Conservation (phyloP, 2,888 invertebrate species). For the Ectemnius cavifrons region DNA sequence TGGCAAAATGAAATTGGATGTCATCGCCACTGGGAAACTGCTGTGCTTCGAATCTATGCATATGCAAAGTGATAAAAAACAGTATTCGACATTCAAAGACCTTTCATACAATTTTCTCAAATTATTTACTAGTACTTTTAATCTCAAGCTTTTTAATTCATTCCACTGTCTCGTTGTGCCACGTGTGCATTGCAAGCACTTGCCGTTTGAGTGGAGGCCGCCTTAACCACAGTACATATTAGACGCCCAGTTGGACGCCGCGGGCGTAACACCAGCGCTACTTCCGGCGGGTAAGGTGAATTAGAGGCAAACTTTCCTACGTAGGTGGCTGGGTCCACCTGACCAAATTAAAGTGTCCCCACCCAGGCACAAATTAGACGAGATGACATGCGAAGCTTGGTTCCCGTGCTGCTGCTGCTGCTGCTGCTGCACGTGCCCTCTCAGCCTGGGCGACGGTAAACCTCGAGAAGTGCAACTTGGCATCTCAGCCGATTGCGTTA, state of each 20-base stretch:
- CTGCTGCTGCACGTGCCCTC: constrained; percentile 25
- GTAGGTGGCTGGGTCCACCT: constrained; percentile 48
- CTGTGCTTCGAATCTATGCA: too few species aligned
- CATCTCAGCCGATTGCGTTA: constrained; percentile 25
- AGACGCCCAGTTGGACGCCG: constrained; percentile 44
- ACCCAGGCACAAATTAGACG: constrained; percentile 57
- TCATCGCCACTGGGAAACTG: not conserved
- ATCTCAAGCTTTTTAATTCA: too few species aligned
- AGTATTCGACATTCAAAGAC: too few species aligned
- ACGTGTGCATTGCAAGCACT: not conserved
- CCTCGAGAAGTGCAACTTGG: constrained; percentile 23
- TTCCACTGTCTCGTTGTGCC: not conserved
- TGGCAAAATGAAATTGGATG: not conserved
- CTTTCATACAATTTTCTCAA: too few species aligned
- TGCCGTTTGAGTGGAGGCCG: constrained; percentile 16
- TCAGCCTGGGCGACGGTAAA: too few species aligned
- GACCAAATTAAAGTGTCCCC: constrained; percentile 60
- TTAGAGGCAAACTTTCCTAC: constrained; percentile 55
- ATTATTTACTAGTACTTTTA: too few species aligned
- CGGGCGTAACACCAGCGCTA: constrained; percentile 29
- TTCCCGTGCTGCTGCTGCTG: constrained; percentile 29
- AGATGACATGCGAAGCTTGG: constrained; percentile 40
- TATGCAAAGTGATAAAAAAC: too few species aligned
- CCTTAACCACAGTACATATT: constrained; percentile 38
- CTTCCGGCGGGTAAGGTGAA: constrained; percentile 55